Base-by-base conservation (phyloP, 2,888 invertebrate genomes). In the Limulus polyphemus region DNA sequence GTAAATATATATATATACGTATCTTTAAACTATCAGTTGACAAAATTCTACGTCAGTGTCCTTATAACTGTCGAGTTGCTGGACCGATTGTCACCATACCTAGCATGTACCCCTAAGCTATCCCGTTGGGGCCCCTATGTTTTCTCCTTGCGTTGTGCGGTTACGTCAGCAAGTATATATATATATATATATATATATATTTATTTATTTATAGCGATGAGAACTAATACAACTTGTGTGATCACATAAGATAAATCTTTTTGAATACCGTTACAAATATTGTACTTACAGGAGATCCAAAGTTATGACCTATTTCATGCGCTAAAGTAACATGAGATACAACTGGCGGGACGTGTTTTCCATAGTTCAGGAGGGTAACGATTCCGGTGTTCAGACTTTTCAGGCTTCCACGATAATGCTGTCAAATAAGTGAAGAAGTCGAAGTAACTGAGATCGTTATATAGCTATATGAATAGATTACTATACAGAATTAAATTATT, bases 251-350 rank as follows among this genome's bases (percentile, higher is more conserved):
- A 55, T 12, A 11, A 13, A 13, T 13, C 3, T 32, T 51, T 13
- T 17, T 55, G 11, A 55, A 2, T 32, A 32, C 7, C 7, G 32
- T 32, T 32, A 32, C 7, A 32, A 32, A 56, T 1, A 47, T 46
- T 10, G n/a, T 58, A 81, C 83, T 83, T 80, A 92, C 92, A 77
- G 94, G 94, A 59, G 93, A 93, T 68, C 98, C 98, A 76, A 99
- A 98, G 79, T 98, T 99, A 79, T 99, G 98, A 62, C 98, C 99
- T 73, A 99, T 94, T 81, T 99, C 99, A 79, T 99, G 99, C 14
- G 98, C 98, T 70, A 99, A 82, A 5, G 98, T 99, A 69, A 98
- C 90, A 78, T 97, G 95, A 12, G 94, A 94, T 55, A 99, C 97
- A 59, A 95, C 91, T n/a, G 95, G 91, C 64, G 97, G 94, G 66